These are phyloP conservation scores for Sphinx pinastri DNA, from an alignment of 2,888 invertebrate genomes.

Conservation along the genomic window DNA sequence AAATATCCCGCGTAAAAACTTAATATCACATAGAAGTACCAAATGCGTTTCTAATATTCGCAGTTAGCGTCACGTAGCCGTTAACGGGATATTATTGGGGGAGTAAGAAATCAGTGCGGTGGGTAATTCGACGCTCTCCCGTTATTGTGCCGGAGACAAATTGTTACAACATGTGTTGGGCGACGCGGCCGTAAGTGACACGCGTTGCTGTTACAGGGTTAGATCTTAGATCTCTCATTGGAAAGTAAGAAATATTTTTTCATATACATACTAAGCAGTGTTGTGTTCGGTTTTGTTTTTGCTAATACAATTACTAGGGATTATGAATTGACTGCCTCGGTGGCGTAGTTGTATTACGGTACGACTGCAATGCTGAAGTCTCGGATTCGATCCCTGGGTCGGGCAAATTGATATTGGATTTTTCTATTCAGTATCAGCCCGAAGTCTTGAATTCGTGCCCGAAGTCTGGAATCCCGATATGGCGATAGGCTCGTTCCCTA, in stretches of 20 bases:
- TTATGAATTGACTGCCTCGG: too few relatives aligned
- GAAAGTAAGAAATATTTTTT: too few relatives aligned
- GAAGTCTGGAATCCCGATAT: too few relatives aligned
- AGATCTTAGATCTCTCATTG: not conserved
- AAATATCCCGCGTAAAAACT: not conserved
- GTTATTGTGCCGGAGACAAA: slow-evolving; percentile 57
- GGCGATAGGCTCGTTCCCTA: too few relatives aligned
- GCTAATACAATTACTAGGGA: not conserved
- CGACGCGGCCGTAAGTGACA: slow-evolving; percentile 25
- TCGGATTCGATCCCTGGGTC: too few relatives aligned
- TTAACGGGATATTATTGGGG: slow-evolving; percentile 22
- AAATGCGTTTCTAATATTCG: slow-evolving; percentile 20
- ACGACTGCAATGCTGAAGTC: too few relatives aligned
- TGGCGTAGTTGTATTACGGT: too few relatives aligned
- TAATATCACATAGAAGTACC: not conserved
- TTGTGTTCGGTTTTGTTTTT: not conserved
- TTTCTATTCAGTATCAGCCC: too few relatives aligned
- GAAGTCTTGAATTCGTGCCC: too few relatives aligned
- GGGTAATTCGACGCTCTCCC: slow-evolving; percentile 36
- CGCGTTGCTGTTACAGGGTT: not conserved
- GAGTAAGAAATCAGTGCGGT: slow-evolving; percentile 40
- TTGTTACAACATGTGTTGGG: slow-evolving; percentile 57
- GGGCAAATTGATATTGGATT: too few relatives aligned
- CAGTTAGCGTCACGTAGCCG: slow-evolving; percentile 22
- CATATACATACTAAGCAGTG: not conserved